These are phyloP conservation scores for Stictocephala bisonia DNA, from an alignment of 2,888 invertebrate genomes.

Conservation along the genomic window DNA sequence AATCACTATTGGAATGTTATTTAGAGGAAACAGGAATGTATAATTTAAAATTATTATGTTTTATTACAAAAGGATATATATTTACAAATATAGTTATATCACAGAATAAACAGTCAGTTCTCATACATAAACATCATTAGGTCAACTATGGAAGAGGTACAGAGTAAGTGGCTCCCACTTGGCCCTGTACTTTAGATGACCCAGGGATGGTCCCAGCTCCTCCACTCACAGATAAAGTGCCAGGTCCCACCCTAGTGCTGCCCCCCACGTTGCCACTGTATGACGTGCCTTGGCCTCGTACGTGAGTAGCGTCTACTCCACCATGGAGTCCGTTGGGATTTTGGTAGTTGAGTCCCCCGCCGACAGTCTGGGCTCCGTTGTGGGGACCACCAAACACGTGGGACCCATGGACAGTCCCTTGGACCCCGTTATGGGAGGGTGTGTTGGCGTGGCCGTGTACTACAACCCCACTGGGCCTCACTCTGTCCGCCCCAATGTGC, in stretches of 20 bases:
- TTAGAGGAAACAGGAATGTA: too few relatives aligned
- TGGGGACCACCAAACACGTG: conserved; percentile 23
- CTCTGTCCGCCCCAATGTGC: conserved; percentile 14
- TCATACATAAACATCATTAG: too few relatives aligned
- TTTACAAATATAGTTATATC: neutral
- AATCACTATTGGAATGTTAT: too few relatives aligned
- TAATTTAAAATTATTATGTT: too few relatives aligned
- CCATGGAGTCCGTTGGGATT: conserved; percentile 17
- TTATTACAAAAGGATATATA: neutral
- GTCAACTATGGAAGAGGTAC: neutral
- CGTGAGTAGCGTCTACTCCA: conserved; percentile 9
- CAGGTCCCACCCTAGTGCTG: neutral
- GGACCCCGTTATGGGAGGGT: neutral
- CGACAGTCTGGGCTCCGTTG: conserved; percentile 29
- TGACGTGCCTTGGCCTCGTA: neutral
- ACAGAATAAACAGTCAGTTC: too few relatives aligned
- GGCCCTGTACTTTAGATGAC: neutral
- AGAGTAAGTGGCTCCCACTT: conserved; percentile 4
- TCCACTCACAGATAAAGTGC: conserved; percentile 8
- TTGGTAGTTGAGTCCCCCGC: conserved; percentile 5
- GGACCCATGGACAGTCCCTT: conserved; percentile 13
- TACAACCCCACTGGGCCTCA: conserved; percentile 16
- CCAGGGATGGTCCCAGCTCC: neutral
- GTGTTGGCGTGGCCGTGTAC: conserved; percentile 37
- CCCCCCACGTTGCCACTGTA: conserved; percentile 18